Percentiles rank a stretch among this genome's conserved stretches.
Conservation (phyloP, 2,888 invertebrate genomes). For the Micoletzkya japonica region DNA sequence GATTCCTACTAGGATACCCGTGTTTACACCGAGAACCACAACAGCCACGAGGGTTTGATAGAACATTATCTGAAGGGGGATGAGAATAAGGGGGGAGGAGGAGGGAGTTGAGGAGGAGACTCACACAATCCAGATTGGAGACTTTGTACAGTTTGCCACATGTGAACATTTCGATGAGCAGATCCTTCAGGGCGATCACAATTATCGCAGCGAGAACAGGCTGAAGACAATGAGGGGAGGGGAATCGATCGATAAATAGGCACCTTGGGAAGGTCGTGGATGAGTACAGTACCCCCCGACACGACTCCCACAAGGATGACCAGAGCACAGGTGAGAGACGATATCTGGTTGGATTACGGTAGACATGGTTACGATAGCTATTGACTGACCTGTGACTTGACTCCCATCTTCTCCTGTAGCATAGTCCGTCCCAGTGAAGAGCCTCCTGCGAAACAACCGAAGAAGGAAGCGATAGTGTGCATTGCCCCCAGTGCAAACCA, state of each 20-base stretch:
- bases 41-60: constrained; percentile 78
- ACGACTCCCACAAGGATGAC: constrained; percentile 42
- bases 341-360: constrained; percentile 34
- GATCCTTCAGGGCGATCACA: constrained; percentile 51
- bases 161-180: constrained; percentile 44
- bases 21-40: constrained; percentile 78
- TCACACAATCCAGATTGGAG: constrained; percentile 52
- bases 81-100: background rate
- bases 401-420: constrained; percentile 62
- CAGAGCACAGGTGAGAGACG: constrained; percentile 41
- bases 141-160: constrained; percentile 33
- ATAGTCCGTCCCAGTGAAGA: constrained; percentile 63
- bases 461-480: constrained; percentile 65
- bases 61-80: constrained; percentile 72
- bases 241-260: too few relatives aligned
- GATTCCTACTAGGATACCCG: constrained; percentile 79
- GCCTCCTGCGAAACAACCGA: constrained; percentile 66
- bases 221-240: constrained; percentile 19
- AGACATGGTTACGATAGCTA: constrained; percentile 1
- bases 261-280: constrained; percentile 48
- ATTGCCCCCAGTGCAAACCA: constrained; percentile 66
- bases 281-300: constrained; percentile 38
- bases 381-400: constrained; percentile 36
- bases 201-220: constrained; percentile 55
- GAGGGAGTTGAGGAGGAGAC: background rate